These are phyloP conservation scores for Machimus rusticus DNA, from an alignment of 2,888 invertebrate genomes.

Conservation along the genomic window DNA sequence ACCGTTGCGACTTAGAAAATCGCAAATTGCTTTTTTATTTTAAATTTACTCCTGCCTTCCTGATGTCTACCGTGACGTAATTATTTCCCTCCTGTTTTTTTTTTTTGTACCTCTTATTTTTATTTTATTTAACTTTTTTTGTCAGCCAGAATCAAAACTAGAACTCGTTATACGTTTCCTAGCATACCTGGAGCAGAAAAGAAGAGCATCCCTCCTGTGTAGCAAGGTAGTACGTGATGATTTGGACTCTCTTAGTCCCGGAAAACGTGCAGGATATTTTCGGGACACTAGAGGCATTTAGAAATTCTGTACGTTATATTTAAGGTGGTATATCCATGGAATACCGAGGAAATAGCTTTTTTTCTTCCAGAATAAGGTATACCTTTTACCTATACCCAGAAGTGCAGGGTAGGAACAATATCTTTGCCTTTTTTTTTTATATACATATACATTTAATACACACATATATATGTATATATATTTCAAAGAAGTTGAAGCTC, in stretches of 20 bases:
- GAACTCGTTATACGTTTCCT: background rate
- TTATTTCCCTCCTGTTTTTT: background rate
- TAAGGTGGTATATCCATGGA: background rate
- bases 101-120: background rate
- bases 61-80: background rate
- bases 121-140: background rate
- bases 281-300: background rate
- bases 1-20: background rate
- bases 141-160: background rate
- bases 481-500: background rate
- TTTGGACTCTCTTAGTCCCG: background rate
- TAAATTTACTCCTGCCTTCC: background rate
- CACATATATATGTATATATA: background rate
- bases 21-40: background rate
- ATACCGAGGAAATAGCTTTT: background rate
- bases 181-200: background rate
- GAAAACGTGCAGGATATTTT: background rate
- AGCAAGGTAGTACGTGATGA: background rate
- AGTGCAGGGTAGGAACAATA: background rate
- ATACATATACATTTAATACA: too few relatives aligned
- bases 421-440: background rate
- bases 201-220: background rate
- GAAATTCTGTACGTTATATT: background rate
- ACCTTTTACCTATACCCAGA: background rate
- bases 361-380: background rate